These are phyloP conservation scores for Nicator chloris DNA, from an alignment of 2,113 vertebrate genomes.

Conservation along the genomic window DNA sequence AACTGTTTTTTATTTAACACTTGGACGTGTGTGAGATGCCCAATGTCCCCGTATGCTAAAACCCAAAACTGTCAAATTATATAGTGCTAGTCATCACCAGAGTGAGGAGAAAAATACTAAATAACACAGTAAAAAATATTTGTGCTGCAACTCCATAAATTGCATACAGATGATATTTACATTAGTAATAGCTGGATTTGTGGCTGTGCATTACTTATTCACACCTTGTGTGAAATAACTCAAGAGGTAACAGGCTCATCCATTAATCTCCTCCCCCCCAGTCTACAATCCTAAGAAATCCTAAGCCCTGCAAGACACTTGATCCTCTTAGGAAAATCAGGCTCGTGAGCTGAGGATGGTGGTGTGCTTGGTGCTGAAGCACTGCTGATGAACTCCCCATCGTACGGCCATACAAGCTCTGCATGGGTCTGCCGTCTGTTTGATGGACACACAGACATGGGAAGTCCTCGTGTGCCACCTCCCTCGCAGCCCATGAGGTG, in stretches of 20 bases:
- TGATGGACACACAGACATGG: accelerated
- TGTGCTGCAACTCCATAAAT: background rate
- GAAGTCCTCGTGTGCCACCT: accelerated
- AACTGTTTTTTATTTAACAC: conserved; percentile 58
- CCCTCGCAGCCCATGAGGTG: background rate
- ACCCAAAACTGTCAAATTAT: background rate
- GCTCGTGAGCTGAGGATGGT: background rate
- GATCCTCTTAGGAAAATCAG: conserved; percentile 7
- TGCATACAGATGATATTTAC: background rate
- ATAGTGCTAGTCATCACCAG: background rate
- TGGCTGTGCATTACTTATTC: conserved; percentile 16
- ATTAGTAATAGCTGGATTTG: background rate
- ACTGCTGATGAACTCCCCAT: background rate
- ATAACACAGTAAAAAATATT: background rate
- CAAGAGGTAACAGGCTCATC: conserved; percentile 1
- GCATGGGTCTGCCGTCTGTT: accelerated
- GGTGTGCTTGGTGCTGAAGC: background rate
- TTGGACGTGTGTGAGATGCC: background rate
- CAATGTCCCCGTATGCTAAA: background rate
- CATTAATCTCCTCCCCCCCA: background rate
- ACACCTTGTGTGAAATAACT: background rate
- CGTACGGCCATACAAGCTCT: background rate
- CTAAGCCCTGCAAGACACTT: background rate
- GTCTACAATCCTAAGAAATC: background rate
- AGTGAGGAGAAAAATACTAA: background rate